phyloP scores from a whole-genome alignment of 2,797 vertebrate genomes.

The Lacerta viridis region DNA sequence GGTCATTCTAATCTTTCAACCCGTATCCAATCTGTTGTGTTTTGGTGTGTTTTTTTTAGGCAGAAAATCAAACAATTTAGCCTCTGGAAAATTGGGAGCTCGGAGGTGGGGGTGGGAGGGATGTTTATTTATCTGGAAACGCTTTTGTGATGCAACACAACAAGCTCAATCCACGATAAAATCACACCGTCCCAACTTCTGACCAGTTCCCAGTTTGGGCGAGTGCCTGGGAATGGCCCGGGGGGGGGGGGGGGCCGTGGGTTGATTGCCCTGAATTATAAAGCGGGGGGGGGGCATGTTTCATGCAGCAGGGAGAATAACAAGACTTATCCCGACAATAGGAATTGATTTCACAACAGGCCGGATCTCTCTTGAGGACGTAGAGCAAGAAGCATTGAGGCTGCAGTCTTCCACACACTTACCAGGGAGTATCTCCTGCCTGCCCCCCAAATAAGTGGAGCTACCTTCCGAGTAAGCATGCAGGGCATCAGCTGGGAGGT shows the following conservation, averaged over 20 bases:
- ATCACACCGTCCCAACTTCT: background rate
- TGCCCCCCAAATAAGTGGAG: background rate
- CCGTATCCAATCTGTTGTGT: background rate
- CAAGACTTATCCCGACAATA: background rate
- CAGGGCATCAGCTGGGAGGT: too few species aligned
- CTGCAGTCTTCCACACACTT: too few species aligned
- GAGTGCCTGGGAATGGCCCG: background rate
- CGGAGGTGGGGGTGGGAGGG: background rate
- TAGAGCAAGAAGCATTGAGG: too few species aligned
- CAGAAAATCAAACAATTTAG: conserved; percentile 3
- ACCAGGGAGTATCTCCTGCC: background rate
- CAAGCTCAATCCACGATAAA: too few species aligned
- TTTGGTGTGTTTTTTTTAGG: background rate
- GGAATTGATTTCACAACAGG: background rate
- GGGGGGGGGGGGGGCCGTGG: background rate
- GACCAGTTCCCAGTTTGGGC: background rate
- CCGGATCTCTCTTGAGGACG: background rate
- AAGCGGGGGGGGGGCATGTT: background rate
- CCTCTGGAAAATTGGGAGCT: background rate
- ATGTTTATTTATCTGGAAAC: conserved; percentile 1
- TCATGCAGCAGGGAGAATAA: background rate
- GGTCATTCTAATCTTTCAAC: background rate
- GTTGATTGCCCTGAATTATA: background rate
- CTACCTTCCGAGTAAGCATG: background rate
- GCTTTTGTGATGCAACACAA: background rate